Percentiles rank a stretch among this genome's conserved stretches.
Evolutionary conservation across 2,888 invertebrate genomes (phyloP).

Genomic region (Sarcophaga subvicina): DNA sequence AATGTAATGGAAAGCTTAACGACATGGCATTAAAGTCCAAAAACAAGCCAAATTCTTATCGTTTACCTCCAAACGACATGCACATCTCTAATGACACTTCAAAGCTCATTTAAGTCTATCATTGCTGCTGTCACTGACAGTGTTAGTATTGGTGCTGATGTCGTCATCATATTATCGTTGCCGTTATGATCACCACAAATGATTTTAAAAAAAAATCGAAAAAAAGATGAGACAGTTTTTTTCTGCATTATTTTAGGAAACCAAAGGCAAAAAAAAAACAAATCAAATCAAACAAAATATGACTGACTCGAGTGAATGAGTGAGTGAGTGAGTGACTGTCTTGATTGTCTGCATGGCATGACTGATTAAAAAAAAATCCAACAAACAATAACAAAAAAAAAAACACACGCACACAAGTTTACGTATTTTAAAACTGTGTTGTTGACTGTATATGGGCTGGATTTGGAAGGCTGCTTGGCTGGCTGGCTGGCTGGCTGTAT

Average conservation of each 20-base stretch:
- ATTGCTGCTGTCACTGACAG: conserved; percentile 29
- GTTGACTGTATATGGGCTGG: conserved; percentile 2
- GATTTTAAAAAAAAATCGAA: conserved; percentile 45
- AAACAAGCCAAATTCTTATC: too few species aligned
- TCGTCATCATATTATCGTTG: conserved; percentile 50
- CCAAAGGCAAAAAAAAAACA: not conserved
- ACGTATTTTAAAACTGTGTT: not conserved
- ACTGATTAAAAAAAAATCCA: conserved; percentile 53
- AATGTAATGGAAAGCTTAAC: too few species aligned
- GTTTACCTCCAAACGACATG: not conserved
- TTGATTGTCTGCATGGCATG: conserved; percentile 24
- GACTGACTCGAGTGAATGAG: not conserved
- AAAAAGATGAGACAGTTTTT: not conserved
- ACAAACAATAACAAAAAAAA: not conserved
- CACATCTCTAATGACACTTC: conserved; percentile 52
- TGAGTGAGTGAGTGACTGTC: not conserved
- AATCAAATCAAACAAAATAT: not conserved
- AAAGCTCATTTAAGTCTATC: conserved; percentile 64
- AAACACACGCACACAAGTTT: not conserved
- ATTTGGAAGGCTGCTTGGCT: conserved; percentile 21
- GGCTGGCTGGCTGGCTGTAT: conserved; percentile 12
- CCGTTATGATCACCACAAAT: conserved; percentile 63
- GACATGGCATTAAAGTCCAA: too few species aligned
- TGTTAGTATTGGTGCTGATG: not conserved
- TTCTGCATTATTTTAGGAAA: too few species aligned